Evolutionary conservation across 2,888 invertebrate species (phyloP).

Genomic region (Tyria jacobaeae): DNA sequence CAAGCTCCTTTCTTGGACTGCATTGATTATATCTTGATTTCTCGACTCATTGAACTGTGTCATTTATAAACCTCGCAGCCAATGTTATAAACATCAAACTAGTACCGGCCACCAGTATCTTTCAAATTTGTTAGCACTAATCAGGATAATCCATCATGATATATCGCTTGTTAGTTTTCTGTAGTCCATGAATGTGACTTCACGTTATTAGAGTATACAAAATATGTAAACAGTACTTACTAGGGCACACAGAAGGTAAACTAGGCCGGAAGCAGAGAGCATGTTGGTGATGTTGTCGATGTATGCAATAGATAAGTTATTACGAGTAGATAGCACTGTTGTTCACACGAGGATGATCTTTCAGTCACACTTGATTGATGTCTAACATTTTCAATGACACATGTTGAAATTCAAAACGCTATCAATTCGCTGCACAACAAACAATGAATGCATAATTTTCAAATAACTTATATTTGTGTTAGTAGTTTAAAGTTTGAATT

Average conservation of each 20-base stretch:
- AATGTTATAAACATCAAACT: constrained; percentile 56
- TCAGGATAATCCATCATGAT: constrained; percentile 48
- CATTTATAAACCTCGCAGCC: constrained; percentile 60
- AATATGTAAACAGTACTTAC: constrained; percentile 66
- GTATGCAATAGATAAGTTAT: constrained; percentile 53
- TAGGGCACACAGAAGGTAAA: constrained; percentile 58
- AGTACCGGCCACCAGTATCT: constrained; percentile 38
- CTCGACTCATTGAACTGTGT: constrained; percentile 56
- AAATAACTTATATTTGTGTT: constrained; percentile 24
- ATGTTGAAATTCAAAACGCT: constrained; percentile 46
- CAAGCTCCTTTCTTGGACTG: constrained; percentile 66
- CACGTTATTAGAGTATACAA: constrained; percentile 28
- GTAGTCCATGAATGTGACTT: constrained; percentile 35
- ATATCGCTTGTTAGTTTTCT: constrained; percentile 28
- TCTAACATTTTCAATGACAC: constrained; percentile 48
- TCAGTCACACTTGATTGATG: constrained; percentile 50
- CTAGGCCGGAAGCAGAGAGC: constrained; percentile 67
- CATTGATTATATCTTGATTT: constrained; percentile 64
- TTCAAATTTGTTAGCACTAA: constrained; percentile 45
- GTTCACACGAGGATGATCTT: constrained; percentile 54
- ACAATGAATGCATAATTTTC: constrained; percentile 37
- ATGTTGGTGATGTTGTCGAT: constrained; percentile 57
- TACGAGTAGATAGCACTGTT: constrained; percentile 55
- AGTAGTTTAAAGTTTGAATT: constrained; percentile 21
- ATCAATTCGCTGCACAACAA: constrained; percentile 31